Conservation (phyloP, 2,113 vertebrate species). For the Gambusia affinis region DNA sequence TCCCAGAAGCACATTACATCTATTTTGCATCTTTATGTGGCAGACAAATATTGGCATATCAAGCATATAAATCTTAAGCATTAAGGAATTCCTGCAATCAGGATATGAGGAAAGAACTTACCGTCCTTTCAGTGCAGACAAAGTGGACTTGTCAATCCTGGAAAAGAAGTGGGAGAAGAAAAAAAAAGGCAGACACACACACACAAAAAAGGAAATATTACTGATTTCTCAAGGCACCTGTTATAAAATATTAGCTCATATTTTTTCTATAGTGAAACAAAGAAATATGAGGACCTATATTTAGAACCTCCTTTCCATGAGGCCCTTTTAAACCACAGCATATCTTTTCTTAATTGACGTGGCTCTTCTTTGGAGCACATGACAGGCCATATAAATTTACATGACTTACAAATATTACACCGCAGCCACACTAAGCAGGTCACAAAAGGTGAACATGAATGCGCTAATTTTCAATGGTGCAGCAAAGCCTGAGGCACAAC, state of each 20-base stretch:
- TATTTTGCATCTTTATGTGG: background rate
- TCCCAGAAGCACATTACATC: background rate
- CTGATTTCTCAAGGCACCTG: constrained; percentile 22
- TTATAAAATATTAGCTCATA: background rate
- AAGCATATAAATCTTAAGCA: background rate
- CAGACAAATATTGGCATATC: background rate
- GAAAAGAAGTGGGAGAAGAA: constrained; percentile 18
- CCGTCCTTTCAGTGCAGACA: constrained; percentile 64
- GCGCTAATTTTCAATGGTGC: background rate
- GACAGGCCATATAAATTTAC: background rate
- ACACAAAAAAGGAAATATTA: constrained; percentile 27
- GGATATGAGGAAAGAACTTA: constrained; percentile 41
- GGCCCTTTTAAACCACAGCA: background rate
- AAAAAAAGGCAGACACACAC: constrained; percentile 27
- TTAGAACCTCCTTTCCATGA: background rate
- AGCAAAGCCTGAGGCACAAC: background rate
- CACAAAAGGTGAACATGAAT: constrained; percentile 3
- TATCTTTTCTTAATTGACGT: background rate
- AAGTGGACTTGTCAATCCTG: constrained; percentile 72
- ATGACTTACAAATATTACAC: background rate
- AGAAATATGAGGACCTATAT: background rate
- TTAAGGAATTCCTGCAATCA: background rate
- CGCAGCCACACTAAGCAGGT: background rate
- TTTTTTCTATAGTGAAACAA: constrained; percentile 13
- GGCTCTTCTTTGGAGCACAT: background rate